Evolutionary conservation across 2,888 invertebrate genomes (phyloP), one percentile per base, ranked within the genome.

Genomic region (Leucophenga montana): DNA sequence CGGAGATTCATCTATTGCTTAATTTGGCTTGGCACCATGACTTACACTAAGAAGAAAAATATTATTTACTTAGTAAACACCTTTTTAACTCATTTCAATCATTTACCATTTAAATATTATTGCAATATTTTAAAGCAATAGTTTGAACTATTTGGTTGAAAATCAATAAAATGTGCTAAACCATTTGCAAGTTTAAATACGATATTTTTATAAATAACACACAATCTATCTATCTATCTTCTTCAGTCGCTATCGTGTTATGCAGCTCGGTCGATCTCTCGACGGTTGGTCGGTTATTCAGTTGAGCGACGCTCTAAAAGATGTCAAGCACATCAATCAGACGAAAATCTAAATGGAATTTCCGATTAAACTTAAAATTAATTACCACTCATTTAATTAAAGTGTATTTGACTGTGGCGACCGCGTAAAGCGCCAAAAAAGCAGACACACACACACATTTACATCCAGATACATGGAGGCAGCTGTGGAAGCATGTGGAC

Each of bases 301-400:
- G 50, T 50, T 64, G 27, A n/a, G 27, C 39, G 39, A 66, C 54
- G 66, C 39, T 66, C 70, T 71, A 50, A 64, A 75, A 73, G 80
- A 82, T 81, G 86, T 85, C 86, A 79, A 80, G 75, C 78, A 79
- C 82, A 86, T 86, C 86, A 84, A 83, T 85, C 85, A 85, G 81
- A 72, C 73, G 78, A 71, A 82, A 86, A 85, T 85, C 84, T 85
- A 86, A 85, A 85, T 84, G 85, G 86, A 86, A 86, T 86, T 87
- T 86, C 85, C 83, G 86, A 87, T 86, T 88, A 87, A 87, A 87
- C 80, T 87, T 85, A 79, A 87, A 87, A 87, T 87, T 88, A 87
- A 87, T 87, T 87, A 84, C 80, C 80, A 72, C 85, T 85, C 87
- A 85, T 88, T 87, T 88, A 87, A 87, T 87, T 87, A 87, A 87